Conservation (phyloP, 1,140 invertebrate genomes). For the Choristoneura fumiferana region DNA sequence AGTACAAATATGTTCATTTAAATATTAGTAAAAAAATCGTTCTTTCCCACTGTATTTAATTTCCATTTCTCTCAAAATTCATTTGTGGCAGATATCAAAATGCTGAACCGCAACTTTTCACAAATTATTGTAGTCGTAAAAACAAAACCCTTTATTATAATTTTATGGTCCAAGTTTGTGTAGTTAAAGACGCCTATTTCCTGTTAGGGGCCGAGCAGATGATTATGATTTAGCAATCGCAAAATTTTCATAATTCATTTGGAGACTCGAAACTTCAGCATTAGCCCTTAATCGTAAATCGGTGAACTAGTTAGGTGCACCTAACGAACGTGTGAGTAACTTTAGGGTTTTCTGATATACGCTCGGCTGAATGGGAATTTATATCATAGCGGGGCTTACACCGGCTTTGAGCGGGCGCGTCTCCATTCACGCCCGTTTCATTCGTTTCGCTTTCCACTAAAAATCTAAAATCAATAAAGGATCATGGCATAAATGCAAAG, state of each 20-base stretch:
- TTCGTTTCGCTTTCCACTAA: constrained; percentile 74
- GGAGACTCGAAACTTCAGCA: neutral
- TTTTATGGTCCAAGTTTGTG: constrained; percentile 65
- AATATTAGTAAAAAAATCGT: neutral
- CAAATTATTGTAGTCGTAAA: constrained; percentile 66
- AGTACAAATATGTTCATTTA: constrained; percentile 37
- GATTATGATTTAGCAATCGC: constrained; percentile 48
- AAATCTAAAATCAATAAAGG: constrained; percentile 79
- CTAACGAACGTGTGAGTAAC: constrained; percentile 23
- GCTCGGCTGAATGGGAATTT: constrained; percentile 62
- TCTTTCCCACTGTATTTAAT: neutral
- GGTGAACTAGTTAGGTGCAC: constrained; percentile 3
- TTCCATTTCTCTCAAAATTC: constrained; percentile 5
- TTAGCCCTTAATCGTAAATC: constrained; percentile 1
- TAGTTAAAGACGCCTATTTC: constrained; percentile 62
- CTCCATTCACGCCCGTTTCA: constrained; percentile 73
- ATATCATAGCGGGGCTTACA: constrained; percentile 72
- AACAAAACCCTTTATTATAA: constrained; percentile 72
- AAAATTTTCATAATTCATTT: constrained; percentile 15
- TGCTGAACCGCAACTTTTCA: constrained; percentile 58
- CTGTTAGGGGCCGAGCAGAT: constrained; percentile 39
- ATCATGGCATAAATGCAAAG: constrained; percentile 76
- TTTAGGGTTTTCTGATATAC: constrained; percentile 55
- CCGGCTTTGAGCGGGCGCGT: constrained; percentile 66
- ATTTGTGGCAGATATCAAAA: constrained; percentile 51